These are phyloP conservation scores for Poeciliopsis infans DNA, from an alignment of 2,797 vertebrate species.

Conservation along the genomic window DNA sequence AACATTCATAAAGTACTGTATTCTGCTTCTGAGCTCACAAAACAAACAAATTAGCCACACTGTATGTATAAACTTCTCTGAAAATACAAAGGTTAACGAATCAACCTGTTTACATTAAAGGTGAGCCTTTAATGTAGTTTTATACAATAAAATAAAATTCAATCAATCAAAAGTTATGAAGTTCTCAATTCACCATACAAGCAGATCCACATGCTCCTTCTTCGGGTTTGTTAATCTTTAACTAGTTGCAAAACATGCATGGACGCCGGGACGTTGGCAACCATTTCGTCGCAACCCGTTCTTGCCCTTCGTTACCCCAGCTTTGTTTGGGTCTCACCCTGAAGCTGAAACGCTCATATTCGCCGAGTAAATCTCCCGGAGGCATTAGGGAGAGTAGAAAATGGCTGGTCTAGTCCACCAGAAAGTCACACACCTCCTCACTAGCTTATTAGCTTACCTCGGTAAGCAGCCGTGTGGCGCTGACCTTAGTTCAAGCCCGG, in stretches of 20 bases:
- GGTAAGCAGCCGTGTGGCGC: constrained; percentile 46
- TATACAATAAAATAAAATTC: neutral
- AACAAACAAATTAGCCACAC: neutral
- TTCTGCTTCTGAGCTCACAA: neutral
- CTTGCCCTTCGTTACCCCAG: neutral
- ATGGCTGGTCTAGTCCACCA: constrained; percentile 55
- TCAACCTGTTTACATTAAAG: neutral
- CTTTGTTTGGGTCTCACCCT: neutral
- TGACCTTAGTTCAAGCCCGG: constrained; percentile 64
- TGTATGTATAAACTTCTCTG: neutral
- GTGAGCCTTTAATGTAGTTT: neutral
- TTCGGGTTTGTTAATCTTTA: neutral
- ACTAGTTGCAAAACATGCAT: constrained; percentile 3
- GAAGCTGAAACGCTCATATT: fast-evolving
- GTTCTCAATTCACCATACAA: neutral
- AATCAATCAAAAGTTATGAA: neutral
- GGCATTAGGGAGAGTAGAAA: constrained; percentile 34
- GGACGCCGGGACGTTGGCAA: neutral
- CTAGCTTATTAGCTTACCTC: constrained; percentile 54
- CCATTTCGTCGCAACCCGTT: neutral
- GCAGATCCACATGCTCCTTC: neutral
- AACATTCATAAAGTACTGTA: neutral
- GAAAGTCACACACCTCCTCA: constrained; percentile 57
- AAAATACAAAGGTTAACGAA: neutral
- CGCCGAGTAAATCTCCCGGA: neutral